Conservation (phyloP, 2,797 vertebrate genomes). For the Sebastolobus altivelis region DNA sequence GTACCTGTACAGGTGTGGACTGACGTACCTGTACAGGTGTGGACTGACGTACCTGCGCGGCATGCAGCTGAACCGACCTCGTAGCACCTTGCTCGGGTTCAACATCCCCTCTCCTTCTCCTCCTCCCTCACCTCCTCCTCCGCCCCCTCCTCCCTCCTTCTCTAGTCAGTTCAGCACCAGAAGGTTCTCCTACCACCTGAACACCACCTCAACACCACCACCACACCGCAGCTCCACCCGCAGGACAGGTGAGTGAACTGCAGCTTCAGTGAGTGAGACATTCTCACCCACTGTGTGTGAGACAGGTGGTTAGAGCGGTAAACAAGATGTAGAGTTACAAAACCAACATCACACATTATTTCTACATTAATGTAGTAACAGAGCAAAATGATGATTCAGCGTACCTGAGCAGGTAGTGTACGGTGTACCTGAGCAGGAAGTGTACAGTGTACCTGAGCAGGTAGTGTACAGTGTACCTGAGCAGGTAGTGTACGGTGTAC, state of each 20-base stretch:
- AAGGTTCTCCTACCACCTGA: constrained; percentile 86
- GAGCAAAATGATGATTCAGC: no score
- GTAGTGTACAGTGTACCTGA: no score
- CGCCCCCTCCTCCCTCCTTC: constrained; percentile 68
- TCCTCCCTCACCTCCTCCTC: constrained; percentile 51
- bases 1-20: constrained; percentile 32
- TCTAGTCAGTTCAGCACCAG: constrained; percentile 83
- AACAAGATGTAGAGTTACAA: background rate
- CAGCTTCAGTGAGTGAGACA: background rate
- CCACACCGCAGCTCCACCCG: constrained; percentile 47
- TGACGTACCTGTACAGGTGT: constrained; percentile 43
- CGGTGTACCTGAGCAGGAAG: no score
- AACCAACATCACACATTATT: background rate
- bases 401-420: no score
- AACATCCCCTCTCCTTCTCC: constrained; percentile 49
- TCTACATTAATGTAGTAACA: no score
- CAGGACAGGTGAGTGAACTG: constrained; percentile 75
- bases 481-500: no score
- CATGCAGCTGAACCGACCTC: constrained; percentile 81
- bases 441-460: no score
- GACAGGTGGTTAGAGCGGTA: background rate
- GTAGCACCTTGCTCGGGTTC: constrained; percentile 67
- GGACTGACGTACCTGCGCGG: constrained; percentile 39
- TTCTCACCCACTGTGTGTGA: background rate
- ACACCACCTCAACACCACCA: constrained; percentile 3